Base-by-base conservation (phyloP, 1,140 invertebrate genomes). In the Papilio glaucus region DNA sequence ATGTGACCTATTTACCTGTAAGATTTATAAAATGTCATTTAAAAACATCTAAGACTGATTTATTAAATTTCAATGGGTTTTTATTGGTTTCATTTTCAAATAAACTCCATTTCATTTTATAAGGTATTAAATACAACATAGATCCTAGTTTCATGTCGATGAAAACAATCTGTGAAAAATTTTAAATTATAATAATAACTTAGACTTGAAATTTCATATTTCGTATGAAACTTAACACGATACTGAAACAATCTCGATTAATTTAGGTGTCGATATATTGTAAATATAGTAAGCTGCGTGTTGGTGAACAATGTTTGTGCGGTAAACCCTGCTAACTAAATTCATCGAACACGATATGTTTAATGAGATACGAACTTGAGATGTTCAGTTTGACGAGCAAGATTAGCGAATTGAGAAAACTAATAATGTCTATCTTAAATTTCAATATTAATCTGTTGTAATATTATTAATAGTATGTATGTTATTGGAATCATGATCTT, bases 251-350 rank as follows among this genome's bases (percentile, higher is more conserved):
- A 57, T 57, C 49, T 57, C 49, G 24, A 24, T 57, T 57, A 57
- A 57, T 57, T 57, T 57, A 10, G 21, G 49, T 57, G 49, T 26
- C 49, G 49, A 57, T 57, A 49, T 49, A 57, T 15, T 24, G 21
- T 26, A 12, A 26, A 57, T 57, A 57, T 10, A 57, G 18, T 26
- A 57, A 57, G 21, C 21, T 9, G 21, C 24, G 21, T 24, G 21
- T 26, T 57, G 49, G 21, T 57, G 24, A 57, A 57, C 49, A 57
- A 24, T 57, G 49, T 57, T 57, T 57, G 45, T 21, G 18, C 0
- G 9, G 10, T 57, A 21, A 24, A 57, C 24, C 21, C 6, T 10
- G 12, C 45, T 49, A 49, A 49, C 49, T 57, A 57, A 57, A 57
- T 49, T 49, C 15, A 53, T 24, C 45, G 18, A 45, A 45, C 7